These are phyloP conservation scores for Coptodon bakossiorum DNA, from an alignment of 2,113 vertebrate genomes.

Conservation along the genomic window DNA sequence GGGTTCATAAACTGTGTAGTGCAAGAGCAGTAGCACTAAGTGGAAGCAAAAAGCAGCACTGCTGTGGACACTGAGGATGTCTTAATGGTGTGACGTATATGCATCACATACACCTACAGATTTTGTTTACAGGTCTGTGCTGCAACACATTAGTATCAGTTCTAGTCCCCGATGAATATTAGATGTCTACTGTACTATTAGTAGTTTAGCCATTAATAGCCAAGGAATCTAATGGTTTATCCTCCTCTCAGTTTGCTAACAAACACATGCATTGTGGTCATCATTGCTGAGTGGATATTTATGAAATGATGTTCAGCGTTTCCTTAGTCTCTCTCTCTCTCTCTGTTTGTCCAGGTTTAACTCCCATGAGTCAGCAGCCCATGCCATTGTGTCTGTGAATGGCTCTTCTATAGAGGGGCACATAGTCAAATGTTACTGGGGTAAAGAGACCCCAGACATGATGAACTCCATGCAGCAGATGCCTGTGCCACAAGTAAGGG, in stretches of 20 bases:
- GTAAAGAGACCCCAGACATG: slow-evolving; percentile 94
- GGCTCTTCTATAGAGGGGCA: slow-evolving; percentile 92
- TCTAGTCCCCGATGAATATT: background rate
- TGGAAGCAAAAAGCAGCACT: background rate
- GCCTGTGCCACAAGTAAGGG: slow-evolving; percentile 69
- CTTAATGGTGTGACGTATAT: background rate
- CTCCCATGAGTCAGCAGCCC: slow-evolving; percentile 93
- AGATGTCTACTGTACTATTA: background rate
- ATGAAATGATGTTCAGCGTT: background rate
- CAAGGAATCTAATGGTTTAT: background rate
- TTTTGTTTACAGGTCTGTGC: background rate
- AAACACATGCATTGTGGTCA: background rate
- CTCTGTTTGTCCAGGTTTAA: slow-evolving; percentile 77
- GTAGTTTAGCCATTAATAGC: background rate
- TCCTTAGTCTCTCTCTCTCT: background rate
- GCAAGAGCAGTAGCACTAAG: background rate
- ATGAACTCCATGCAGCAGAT: slow-evolving; percentile 87
- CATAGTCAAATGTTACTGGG: slow-evolving; percentile 97
- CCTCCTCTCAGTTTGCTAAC: background rate
- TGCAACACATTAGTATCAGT: background rate
- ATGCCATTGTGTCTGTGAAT: slow-evolving; percentile 96
- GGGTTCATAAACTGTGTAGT: background rate
- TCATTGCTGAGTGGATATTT: background rate
- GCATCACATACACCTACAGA: background rate
- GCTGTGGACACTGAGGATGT: background rate